Conservation (phyloP, 2,888 invertebrate genomes). For the Xylota sylvarum region DNA sequence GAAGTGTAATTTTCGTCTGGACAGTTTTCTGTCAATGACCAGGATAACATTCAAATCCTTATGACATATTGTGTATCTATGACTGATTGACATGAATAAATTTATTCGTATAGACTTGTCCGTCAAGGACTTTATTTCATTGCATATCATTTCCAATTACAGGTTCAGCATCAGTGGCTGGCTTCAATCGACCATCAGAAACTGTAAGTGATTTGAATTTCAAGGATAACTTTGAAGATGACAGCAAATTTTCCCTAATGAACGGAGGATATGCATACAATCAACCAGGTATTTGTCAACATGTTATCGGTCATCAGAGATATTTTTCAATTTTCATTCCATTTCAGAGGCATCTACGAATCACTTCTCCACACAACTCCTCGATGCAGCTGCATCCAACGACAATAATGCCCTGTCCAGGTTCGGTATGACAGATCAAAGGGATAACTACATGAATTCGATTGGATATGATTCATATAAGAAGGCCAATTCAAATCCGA, state of each 20-base stretch:
- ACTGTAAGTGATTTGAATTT: constrained; percentile 90
- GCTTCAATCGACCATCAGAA: constrained; percentile 83
- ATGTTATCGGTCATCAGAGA: not conserved
- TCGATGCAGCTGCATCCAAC: constrained; percentile 80
- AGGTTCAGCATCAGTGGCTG: constrained; percentile 83
- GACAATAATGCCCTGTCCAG: constrained; percentile 83
- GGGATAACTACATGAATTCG: constrained; percentile 87
- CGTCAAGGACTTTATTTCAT: not conserved
- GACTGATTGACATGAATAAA: not conserved
- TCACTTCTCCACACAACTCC: constrained; percentile 79
- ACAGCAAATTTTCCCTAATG: constrained; percentile 78
- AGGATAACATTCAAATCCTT: not conserved
- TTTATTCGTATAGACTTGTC: not conserved
- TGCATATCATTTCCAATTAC: constrained; percentile 12
- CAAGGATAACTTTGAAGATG: constrained; percentile 87
- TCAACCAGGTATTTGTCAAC: constrained; percentile 80
- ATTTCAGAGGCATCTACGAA: constrained; percentile 85
- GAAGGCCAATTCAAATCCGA: constrained; percentile 80
- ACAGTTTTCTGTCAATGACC: not conserved
- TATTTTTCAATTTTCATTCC: not conserved
- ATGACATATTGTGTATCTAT: not conserved
- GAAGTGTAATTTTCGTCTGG: not conserved
- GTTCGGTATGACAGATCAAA: constrained; percentile 87
- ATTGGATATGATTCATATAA: constrained; percentile 82
- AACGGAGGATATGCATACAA: constrained; percentile 81